phyloP scores from a whole-genome alignment of 2,113 vertebrate genomes.

The Urocynchramus pylzowi region DNA sequence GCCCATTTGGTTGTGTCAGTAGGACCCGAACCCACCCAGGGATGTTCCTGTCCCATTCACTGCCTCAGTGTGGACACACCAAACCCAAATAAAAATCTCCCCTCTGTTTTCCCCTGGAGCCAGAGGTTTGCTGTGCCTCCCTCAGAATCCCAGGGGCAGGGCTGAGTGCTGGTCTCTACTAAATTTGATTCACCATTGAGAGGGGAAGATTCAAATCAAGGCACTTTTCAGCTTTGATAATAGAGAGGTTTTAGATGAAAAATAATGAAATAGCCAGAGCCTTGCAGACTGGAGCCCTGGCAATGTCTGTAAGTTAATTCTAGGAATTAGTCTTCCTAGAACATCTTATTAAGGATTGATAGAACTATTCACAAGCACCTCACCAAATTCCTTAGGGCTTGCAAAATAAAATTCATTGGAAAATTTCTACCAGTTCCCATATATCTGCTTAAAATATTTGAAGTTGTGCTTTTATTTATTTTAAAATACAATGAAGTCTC shows the following conservation, averaged over 20 bases:
- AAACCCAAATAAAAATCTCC: neutral
- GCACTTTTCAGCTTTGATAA: constrained; percentile 22
- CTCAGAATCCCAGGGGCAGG: neutral
- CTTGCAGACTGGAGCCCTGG: neutral
- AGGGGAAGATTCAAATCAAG: constrained; percentile 11
- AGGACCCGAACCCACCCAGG: neutral
- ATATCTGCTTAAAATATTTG: neutral
- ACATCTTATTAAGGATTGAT: neutral
- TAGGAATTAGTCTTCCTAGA: constrained; percentile 9
- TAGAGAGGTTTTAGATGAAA: constrained; percentile 19
- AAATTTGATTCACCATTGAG: neutral
- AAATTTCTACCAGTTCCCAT: neutral
- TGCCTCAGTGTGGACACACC: neutral
- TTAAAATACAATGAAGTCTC: neutral
- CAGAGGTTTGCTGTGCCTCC: neutral
- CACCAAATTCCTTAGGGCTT: neutral
- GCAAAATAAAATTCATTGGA: neutral
- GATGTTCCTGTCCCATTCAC: neutral
- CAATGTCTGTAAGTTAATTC: neutral
- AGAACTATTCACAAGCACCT: neutral
- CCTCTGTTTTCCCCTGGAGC: neutral
- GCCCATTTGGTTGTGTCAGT: fast-evolving
- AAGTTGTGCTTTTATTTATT: neutral
- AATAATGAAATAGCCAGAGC: constrained; percentile 1
- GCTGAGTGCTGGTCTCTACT: neutral